These are phyloP conservation scores for Corbicula japonica DNA, from an alignment of 2,888 invertebrate genomes.

Conservation along the genomic window DNA sequence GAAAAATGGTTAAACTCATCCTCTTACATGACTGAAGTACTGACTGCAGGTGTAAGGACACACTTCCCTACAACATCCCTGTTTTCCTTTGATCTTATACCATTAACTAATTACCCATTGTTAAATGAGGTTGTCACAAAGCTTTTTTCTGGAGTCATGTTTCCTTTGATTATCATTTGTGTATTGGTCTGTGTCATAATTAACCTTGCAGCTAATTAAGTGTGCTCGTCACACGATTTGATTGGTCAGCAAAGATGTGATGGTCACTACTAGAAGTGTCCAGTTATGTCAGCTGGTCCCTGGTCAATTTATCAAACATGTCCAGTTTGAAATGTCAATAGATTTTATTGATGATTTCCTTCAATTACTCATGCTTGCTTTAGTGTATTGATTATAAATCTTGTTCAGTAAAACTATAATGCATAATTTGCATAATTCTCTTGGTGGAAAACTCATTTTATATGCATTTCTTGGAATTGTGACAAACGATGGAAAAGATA, in stretches of 20 bases:
- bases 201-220: slow-evolving; percentile 20
- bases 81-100: slow-evolving; percentile 19
- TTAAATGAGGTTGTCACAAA: too few relatives aligned
- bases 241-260: slow-evolving; percentile 35
- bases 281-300: slow-evolving; percentile 29
- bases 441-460: too few relatives aligned
- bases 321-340: slow-evolving; percentile 34
- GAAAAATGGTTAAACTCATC: too few relatives aligned
- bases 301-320: slow-evolving; percentile 32
- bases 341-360: slow-evolving; percentile 29
- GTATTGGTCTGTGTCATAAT: slow-evolving; percentile 21
- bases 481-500: too few relatives aligned
- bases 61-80: slow-evolving; percentile 20
- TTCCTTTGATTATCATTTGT: slow-evolving; percentile 26
- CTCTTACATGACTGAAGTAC: too few relatives aligned
- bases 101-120: slow-evolving; percentile 32
- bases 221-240: slow-evolving; percentile 27
- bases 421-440: too few relatives aligned
- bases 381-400: too few relatives aligned
- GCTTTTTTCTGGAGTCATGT: slow-evolving; percentile 8
- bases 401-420: too few relatives aligned
- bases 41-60: too few relatives aligned
- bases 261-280: slow-evolving; percentile 43
- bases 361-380: slow-evolving; percentile 24
- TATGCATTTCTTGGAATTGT: too few relatives aligned